Evolutionary conservation across 2,113 vertebrate species (phyloP).

Genomic region (Carettochelys insculpta): DNA sequence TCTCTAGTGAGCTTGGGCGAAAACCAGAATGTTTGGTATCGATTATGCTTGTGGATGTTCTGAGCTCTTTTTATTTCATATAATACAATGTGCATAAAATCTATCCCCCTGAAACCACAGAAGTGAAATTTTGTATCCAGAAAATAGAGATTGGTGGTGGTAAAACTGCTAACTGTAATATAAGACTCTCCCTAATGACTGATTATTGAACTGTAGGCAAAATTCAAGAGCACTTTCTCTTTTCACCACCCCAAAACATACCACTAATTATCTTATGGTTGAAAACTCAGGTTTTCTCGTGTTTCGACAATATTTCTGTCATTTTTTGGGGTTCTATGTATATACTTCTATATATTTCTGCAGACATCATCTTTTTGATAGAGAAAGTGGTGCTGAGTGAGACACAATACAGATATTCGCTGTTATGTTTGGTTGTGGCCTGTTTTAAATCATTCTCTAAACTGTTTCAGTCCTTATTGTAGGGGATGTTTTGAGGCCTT

Average conservation of each 20-base stretch:
- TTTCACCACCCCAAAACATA: neutral
- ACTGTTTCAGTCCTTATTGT: neutral
- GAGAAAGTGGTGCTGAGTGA: conserved; percentile 10
- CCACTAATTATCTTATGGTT: neutral
- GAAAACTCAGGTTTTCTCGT: neutral
- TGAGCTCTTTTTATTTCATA: neutral
- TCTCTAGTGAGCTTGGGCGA: neutral
- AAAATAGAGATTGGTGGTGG: neutral
- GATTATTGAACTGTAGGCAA: neutral
- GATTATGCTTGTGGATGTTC: neutral
- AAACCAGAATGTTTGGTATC: neutral
- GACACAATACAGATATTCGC: neutral
- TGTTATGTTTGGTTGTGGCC: neutral
- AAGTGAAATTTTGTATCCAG: neutral
- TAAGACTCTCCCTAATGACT: neutral
- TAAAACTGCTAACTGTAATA: neutral
- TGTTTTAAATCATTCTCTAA: neutral
- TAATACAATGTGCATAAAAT: neutral
- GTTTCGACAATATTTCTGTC: neutral
- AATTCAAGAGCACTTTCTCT: neutral
- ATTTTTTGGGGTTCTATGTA: neutral
- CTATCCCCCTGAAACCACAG: neutral
- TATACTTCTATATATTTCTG: neutral
- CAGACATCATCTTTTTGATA: conserved; percentile 9
- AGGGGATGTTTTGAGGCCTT: neutral